phyloP scores from a whole-genome alignment of 2,888 invertebrate genomes.

The Lithosia quadra region DNA sequence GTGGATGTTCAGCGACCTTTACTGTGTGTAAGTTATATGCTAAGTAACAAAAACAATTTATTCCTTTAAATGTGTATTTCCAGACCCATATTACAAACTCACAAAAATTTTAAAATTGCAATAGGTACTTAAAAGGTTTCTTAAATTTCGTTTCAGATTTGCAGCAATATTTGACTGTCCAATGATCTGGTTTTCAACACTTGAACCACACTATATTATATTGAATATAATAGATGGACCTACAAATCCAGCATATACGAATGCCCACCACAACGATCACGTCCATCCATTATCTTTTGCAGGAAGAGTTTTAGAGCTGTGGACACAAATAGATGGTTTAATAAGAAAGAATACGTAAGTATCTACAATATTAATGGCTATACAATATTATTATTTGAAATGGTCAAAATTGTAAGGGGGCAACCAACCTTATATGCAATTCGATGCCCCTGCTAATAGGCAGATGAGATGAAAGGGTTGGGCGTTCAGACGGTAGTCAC shows the following conservation, averaged over 20 bases:
- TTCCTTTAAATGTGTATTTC: too few species aligned
- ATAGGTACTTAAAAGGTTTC: background rate
- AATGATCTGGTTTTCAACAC: constrained; percentile 61
- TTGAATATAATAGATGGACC: constrained; percentile 54
- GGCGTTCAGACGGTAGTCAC: too few species aligned
- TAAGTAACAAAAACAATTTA: too few species aligned
- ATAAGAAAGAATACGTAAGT: constrained; percentile 25
- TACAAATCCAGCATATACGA: constrained; percentile 55
- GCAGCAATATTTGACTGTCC: constrained; percentile 62
- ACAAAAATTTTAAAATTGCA: too few species aligned
- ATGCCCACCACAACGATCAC: constrained; percentile 31
- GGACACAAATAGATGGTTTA: constrained; percentile 18
- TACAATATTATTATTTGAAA: background rate
- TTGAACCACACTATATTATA: constrained; percentile 57
- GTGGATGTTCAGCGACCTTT: constrained; percentile 65
- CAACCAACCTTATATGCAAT: too few species aligned
- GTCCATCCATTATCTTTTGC: constrained; percentile 57
- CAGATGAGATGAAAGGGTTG: too few species aligned
- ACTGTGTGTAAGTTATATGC: constrained; percentile 54
- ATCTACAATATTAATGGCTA: background rate
- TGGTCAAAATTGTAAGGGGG: too few species aligned
- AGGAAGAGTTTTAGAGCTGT: constrained; percentile 42
- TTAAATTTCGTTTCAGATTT: constrained; percentile 50
- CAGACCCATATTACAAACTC: too few species aligned
- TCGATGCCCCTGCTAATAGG: too few species aligned